A percentile compares a stretch with the other conserved stretches of the same genome.
These are phyloP conservation scores for Sesia apiformis DNA, from an alignment of 2,888 invertebrate genomes.

Conservation along the genomic window DNA sequence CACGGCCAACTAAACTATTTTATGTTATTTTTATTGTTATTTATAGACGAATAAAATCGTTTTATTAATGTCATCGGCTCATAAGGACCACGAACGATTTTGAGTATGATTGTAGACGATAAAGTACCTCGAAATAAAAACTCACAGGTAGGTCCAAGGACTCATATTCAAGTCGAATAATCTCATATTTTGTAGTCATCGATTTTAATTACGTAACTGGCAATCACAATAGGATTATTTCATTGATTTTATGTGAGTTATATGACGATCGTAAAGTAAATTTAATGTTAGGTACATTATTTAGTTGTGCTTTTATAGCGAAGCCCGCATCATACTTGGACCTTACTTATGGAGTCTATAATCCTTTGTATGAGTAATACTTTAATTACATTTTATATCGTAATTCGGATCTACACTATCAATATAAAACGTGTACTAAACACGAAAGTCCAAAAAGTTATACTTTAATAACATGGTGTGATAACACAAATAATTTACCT, in stretches of 20 bases:
- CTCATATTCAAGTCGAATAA: too few relatives aligned
- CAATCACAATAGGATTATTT: too few relatives aligned
- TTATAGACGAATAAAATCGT: conserved; percentile 63
- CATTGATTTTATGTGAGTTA: not conserved
- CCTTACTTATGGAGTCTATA: too few relatives aligned
- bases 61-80: conserved; percentile 61
- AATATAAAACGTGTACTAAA: too few relatives aligned
- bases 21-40: conserved; percentile 70
- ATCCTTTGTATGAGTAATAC: too few relatives aligned
- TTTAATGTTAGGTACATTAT: conserved; percentile 34
- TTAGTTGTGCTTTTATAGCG: conserved; percentile 46
- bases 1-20: conserved; percentile 63
- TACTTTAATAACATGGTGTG: too few relatives aligned
- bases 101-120: conserved; percentile 9
- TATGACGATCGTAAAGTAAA: conserved; percentile 37
- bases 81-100: conserved; percentile 27
- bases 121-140: not conserved
- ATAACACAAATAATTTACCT: too few relatives aligned
- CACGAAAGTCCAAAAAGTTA: too few relatives aligned
- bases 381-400: too few relatives aligned
- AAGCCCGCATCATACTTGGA: conserved; percentile 37
- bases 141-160: not conserved
- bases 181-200: too few relatives aligned
- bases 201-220: too few relatives aligned
- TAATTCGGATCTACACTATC: too few relatives aligned